Conservation (phyloP, 2,797 vertebrate genomes). For the Halcyon chelicuti region DNA sequence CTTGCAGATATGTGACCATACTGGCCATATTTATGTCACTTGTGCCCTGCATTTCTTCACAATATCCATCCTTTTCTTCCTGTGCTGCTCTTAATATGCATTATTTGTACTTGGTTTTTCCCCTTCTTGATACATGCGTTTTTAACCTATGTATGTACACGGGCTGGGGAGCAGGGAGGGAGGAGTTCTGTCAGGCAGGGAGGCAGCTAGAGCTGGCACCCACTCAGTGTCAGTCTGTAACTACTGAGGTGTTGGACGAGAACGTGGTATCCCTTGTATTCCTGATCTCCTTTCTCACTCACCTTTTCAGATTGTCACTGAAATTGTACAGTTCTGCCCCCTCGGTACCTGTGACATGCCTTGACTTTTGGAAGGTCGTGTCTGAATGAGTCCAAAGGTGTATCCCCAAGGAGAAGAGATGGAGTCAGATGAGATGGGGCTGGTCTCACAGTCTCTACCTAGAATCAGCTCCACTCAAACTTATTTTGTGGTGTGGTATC, state of each 20-base stretch:
- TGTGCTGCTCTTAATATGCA: neutral
- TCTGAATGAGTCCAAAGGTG: neutral
- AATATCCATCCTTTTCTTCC: neutral
- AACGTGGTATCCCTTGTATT: neutral
- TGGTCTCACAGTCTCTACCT: neutral
- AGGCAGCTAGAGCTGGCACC: neutral
- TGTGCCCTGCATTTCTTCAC: neutral
- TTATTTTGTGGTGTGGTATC: neutral
- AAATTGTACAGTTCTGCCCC: neutral
- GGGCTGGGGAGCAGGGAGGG: neutral
- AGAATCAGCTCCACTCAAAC: neutral
- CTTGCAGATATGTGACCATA: neutral
- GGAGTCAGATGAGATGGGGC: neutral
- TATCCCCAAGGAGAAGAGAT: neutral
- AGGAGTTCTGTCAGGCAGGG: neutral
- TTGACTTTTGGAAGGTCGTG: neutral
- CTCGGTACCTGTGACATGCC: neutral
- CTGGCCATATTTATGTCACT: neutral
- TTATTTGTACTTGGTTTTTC: neutral
- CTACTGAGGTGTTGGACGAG: neutral
- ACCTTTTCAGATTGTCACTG: neutral
- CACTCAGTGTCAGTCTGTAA: neutral
- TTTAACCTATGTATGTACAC: neutral
- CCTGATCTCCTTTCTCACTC: neutral
- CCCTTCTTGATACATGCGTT: neutral